phyloP scores from a whole-genome alignment of 1,140 invertebrate genomes.

The Diorhabda elongata region DNA sequence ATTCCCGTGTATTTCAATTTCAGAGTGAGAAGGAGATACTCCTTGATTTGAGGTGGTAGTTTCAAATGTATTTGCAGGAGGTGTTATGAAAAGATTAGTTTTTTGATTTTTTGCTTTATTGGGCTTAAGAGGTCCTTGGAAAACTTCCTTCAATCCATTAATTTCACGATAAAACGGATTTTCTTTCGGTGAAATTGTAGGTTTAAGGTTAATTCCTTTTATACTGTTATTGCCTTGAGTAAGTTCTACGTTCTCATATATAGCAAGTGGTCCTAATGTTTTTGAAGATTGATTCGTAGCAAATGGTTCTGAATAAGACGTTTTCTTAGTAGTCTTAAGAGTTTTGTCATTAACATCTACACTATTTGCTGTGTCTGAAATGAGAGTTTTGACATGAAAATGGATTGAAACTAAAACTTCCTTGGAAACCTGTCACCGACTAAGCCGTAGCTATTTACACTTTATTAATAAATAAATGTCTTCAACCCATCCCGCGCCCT shows the following conservation, averaged over 20 bases:
- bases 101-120: conserved; percentile 23
- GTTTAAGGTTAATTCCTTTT: conserved; percentile 11
- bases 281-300: conserved; percentile 37
- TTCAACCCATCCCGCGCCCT: too few species aligned
- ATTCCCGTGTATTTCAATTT: conserved; percentile 31
- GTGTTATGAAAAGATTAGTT: conserved; percentile 22
- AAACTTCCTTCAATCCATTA: neutral
- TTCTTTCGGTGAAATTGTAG: conserved; percentile 32
- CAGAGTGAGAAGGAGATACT: conserved; percentile 4
- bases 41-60: neutral
- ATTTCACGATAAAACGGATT: conserved; percentile 36
- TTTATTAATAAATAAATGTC: too few species aligned
- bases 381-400: neutral
- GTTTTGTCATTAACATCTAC: conserved; percentile 26
- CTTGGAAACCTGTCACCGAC: too few species aligned
- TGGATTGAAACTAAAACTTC: too few species aligned
- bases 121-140: conserved; percentile 50
- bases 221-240: conserved; percentile 16
- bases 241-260: conserved; percentile 37
- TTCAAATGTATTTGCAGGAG: conserved; percentile 12
- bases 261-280: conserved; percentile 38
- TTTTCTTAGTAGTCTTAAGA: conserved; percentile 12
- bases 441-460: too few species aligned
- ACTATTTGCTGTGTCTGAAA: conserved; percentile 28
- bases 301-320: conserved; percentile 19